Conservation (phyloP, 2,888 invertebrate genomes). For the Parelbella ahira region DNA sequence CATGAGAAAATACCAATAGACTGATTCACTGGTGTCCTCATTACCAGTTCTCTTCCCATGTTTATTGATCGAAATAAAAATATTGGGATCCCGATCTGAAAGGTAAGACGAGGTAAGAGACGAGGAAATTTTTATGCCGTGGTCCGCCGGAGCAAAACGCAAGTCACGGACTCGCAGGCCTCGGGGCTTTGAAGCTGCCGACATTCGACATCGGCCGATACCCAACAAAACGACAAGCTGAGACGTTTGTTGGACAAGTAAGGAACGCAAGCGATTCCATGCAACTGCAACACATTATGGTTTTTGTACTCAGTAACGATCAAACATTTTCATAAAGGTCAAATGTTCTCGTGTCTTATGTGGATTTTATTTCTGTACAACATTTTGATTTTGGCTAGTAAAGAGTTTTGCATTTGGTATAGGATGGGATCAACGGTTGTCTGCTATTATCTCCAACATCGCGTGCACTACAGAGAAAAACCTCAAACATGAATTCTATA, state of each 20-base stretch:
- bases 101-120: conserved; percentile 32
- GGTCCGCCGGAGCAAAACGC: conserved; percentile 50
- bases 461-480: no score
- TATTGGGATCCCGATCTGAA: conserved; percentile 28
- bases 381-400: no score
- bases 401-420: no score
- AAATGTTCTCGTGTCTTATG: no score
- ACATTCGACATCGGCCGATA: conserved; percentile 73
- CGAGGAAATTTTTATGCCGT: conserved; percentile 59
- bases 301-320: no score
- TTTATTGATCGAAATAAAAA: conserved; percentile 25
- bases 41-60: conserved; percentile 11
- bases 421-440: no score
- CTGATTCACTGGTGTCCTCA: conserved; percentile 15
- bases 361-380: no score
- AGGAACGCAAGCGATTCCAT: no score
- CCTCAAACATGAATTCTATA: no score
- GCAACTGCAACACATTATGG: no score
- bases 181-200: conserved; percentile 72
- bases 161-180: conserved; percentile 66
- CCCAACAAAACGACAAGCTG: conserved; percentile 72
- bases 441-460: no score
- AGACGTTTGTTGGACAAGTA: conserved; percentile 35
- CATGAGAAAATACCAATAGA: conserved; percentile 9
- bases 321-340: no score